Evolutionary conservation across 1,140 invertebrate genomes (phyloP).

Genomic region (Himalopsyche phryganea): DNA sequence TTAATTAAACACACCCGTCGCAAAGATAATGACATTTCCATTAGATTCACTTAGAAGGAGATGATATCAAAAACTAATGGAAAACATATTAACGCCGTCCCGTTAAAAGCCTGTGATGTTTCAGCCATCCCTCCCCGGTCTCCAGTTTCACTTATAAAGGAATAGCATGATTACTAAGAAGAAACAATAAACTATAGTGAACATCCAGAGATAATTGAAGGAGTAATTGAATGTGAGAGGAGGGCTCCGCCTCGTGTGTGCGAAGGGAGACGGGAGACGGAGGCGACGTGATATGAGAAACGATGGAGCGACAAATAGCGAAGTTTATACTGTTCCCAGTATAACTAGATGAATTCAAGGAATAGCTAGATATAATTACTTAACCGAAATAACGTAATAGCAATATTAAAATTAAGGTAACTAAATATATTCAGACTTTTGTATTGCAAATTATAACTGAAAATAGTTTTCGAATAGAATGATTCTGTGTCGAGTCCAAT

Average conservation of each 20-base stretch:
- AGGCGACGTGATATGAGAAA: not conserved
- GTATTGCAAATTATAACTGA: no score
- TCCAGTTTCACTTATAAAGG: conserved; percentile 31
- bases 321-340: conserved; percentile 9
- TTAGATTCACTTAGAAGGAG: no score
- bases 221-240: conserved; percentile 32
- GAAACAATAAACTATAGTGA: conserved; percentile 35
- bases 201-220: conserved; percentile 34
- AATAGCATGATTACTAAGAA: conserved; percentile 33
- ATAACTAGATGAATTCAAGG: no score
- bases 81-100: conserved; percentile 21
- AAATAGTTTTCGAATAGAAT: no score
- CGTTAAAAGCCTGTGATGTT: conserved; percentile 21
- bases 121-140: conserved; percentile 6
- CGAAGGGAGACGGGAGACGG: not conserved
- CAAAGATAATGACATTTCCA: conserved; percentile 1
- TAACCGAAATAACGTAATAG: no score
- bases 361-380: no score
- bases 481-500: no score
- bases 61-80: conserved; percentile 30
- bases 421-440: no score
- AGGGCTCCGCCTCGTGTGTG: conserved; percentile 7
- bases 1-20: not conserved
- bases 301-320: conserved; percentile 16
- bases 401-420: no score